Evolutionary conservation across 1,140 invertebrate genomes (phyloP), one percentile per base, ranked within the genome.

Genomic region (Acromyrmex echinatior): DNA sequence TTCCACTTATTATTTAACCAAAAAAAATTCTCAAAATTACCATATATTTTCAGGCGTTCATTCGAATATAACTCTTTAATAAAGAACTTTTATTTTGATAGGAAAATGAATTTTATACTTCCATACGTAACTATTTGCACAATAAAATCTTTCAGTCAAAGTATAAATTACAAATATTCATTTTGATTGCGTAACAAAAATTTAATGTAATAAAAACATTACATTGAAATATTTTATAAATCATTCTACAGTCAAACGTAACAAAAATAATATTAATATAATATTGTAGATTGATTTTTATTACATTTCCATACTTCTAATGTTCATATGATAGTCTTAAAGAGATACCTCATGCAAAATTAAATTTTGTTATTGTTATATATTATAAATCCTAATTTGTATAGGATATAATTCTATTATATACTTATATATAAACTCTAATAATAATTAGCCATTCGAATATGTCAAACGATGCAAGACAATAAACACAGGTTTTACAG

Each of bases 401-500:
- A 77, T 39, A 49, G 4, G 31, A 49, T 10, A 28, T 49, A 49
- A 51, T 51, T 49, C 16, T 31, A 35, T 79, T 1, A 49, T 51
- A 71, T 31, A 66, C 7, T 63, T 12, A 39, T 39, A 39, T n/a
- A 21, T 39, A 63, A 58, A 58, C 18, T 76, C 28, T 58, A 63
- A 63, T 63, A 31, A 35, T 1, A 79, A 65, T 66, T 3, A 56
- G 7, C 4, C 21, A n/a, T 65, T 70, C 49, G 39, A 73, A 76
- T 76, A 78, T 10, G 28, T 78, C 10, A 45, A 63, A 65, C 25
- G 45, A 25, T 78, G 28, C 31, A 86, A 86, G 16, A 68, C 49
- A 39, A 86, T 16, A 79, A 7, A 66, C 2, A 56, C 4, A 56
- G n/a, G 21, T 89, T 73, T 86, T 82, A 74, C 4, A 77, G 56